Evolutionary conservation across 2,113 vertebrate genomes (phyloP).

Genomic region (Charina bottae): DNA sequence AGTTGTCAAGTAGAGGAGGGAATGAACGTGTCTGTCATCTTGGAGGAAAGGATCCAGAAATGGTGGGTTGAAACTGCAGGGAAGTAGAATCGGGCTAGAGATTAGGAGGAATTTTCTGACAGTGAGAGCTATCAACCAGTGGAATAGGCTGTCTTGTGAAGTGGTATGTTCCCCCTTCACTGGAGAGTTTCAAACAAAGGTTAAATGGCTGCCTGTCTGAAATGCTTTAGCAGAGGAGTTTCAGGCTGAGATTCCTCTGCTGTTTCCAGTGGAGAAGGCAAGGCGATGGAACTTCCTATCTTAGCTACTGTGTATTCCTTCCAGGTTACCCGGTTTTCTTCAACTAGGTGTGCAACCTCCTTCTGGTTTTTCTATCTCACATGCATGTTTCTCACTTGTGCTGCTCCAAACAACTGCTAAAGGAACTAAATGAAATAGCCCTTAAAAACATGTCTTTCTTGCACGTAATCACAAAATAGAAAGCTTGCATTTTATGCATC

Average conservation of each 20-base stretch:
- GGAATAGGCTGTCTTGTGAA: too few relatives aligned
- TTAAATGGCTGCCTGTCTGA: too few relatives aligned
- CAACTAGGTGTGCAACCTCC: neutral
- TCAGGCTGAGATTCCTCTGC: neutral
- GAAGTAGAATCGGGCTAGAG: too few relatives aligned
- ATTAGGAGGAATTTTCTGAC: too few relatives aligned
- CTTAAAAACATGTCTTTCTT: neutral
- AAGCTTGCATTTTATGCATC: neutral
- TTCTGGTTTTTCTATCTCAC: neutral
- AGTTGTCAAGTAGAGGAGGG: too few relatives aligned
- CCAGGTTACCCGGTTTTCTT: neutral
- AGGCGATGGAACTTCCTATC: neutral
- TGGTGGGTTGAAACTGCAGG: too few relatives aligned
- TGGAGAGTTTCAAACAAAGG: too few relatives aligned
- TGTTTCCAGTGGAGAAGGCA: neutral
- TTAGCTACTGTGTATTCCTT: neutral
- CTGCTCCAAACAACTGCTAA: neutral
- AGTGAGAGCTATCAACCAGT: too few relatives aligned
- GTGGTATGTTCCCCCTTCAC: too few relatives aligned
- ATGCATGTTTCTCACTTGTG: neutral
- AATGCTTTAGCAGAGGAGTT: too few relatives aligned
- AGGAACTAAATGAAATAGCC: neutral
- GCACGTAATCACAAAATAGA: neutral
- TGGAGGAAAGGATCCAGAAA: too few relatives aligned
- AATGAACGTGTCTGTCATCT: too few relatives aligned